Percentiles rank a stretch among this genome's conserved stretches.
phyloP scores from a whole-genome alignment of 1,140 invertebrate species.

The Heliothis virescens region DNA sequence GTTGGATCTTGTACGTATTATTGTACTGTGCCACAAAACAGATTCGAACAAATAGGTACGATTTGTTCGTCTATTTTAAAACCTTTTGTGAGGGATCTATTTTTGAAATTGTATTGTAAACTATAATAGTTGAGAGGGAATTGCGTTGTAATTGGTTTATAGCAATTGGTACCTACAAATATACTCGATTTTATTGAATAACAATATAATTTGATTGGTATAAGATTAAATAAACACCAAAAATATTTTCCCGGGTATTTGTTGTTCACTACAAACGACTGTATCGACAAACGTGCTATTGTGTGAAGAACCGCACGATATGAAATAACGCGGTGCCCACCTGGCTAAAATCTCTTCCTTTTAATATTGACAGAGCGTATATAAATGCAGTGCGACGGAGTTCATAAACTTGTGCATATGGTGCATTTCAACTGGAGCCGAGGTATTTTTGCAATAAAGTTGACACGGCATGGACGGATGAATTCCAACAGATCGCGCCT shows the following conservation, averaged over 20 bases:
- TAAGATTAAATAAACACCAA: neutral
- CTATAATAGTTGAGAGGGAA: neutral
- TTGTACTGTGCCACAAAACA: slow-evolving; percentile 29
- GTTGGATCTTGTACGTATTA: slow-evolving; percentile 18
- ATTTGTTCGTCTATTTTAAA: slow-evolving; percentile 25
- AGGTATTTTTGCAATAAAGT: slow-evolving; percentile 43
- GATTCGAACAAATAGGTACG: slow-evolving; percentile 12
- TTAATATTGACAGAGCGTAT: slow-evolving; percentile 9
- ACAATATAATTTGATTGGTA: too few species aligned
- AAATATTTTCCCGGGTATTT: neutral
- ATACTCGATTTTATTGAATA: neutral
- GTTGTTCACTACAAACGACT: neutral
- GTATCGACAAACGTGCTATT: neutral
- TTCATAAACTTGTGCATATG: slow-evolving; percentile 22
- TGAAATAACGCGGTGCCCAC: slow-evolving; percentile 1
- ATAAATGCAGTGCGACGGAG: slow-evolving; percentile 19
- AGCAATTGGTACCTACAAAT: neutral
- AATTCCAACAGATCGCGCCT: slow-evolving; percentile 33
- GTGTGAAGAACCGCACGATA: neutral
- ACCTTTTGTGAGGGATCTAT: neutral
- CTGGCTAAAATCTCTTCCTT: slow-evolving; percentile 24
- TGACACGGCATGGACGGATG: slow-evolving; percentile 18
- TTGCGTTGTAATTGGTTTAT: neutral
- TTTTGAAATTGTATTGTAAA: neutral
- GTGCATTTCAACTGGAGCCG: slow-evolving; percentile 20